Percentiles rank a stretch among this genome's conserved stretches.
Evolutionary conservation across 92 coral and sea anemone genomes (phyloP).

Genomic region (Palythoa grandiflora): DNA sequence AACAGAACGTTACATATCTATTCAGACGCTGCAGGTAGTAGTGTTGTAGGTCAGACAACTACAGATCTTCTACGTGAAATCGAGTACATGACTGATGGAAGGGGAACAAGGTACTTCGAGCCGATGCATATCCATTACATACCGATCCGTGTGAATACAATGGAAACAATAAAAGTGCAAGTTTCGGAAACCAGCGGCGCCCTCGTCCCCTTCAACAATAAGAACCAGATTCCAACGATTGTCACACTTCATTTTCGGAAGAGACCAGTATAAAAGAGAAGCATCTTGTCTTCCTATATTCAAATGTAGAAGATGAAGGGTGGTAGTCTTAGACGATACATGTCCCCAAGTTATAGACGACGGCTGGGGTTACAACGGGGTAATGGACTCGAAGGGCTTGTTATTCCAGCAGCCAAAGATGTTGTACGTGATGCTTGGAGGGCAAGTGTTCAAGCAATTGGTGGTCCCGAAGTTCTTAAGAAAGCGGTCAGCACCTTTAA

Average conservation of each 20-base stretch:
- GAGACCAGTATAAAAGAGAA: background rate
- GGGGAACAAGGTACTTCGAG: background rate
- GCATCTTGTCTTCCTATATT: background rate
- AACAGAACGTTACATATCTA: no score
- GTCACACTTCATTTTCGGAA: background rate
- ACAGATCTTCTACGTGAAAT: constrained; percentile 3
- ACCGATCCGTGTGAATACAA: background rate
- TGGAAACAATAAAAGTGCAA: constrained; percentile 2
- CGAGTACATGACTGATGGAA: background rate
- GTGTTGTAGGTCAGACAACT: background rate
- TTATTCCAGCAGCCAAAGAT: background rate
- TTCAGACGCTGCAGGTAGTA: no score
- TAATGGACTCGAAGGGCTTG: background rate
- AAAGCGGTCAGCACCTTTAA: constrained; percentile 1
- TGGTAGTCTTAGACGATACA: background rate
- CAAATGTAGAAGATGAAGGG: constrained; percentile 1
- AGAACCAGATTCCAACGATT: constrained; percentile 3
- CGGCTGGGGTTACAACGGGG: background rate
- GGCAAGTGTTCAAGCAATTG: background rate
- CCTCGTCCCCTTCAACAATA: constrained; percentile 1
- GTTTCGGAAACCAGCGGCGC: background rate
- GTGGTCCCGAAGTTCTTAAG: constrained; percentile 1
- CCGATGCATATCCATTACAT: constrained; percentile 4
- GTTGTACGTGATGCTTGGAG: constrained; percentile 1
- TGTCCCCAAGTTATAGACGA: background rate